Evolutionary conservation across 2,797 vertebrate species (phyloP), one percentile per base, ranked within the genome.

Genomic region (Philypnodon macrostomus): DNA sequence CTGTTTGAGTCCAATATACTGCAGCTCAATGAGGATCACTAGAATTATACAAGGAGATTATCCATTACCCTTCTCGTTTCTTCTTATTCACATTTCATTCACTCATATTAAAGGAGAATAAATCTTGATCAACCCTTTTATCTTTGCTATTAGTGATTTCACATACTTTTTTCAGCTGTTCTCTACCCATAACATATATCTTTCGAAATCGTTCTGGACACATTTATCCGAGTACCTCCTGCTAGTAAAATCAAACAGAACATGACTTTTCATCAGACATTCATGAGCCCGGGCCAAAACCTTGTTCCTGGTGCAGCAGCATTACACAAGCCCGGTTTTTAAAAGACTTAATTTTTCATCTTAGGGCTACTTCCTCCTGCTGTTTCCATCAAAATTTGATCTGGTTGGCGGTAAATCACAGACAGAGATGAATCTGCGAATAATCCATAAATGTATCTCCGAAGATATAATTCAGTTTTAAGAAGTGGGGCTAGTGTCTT

Each of bases 401-500:
- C 27, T 21, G 1, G 0, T 59, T 11, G 37, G 27, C 11, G 18
- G 16, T 31, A 2, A 35, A 17, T 19, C 11, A 16, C 21, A 21
- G 47, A 44, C 13, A 31, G 24, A 46, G 13, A 58, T 27, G 18
- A 41, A 34, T 53, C 8, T 56, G n/a, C 19, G 31, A 41, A 53
- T 32, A 10, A 23, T 34, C 45, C 29, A 33, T 34, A 7, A 47
- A 48, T 34, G 24, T 16, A 52, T 53, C 24, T 23, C 30, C 21
- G 30, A 64, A 58, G 45, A 49, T 52, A 18, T 46, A 58, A 37
- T 16, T 44, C 40, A 59, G 41, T 63, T 53, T 54, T 7, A 5
- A 14, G 9, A 45, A 41, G 66, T 54, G 19, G 58, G 38, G 29
- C 57, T 56, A 23, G 15, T 57, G 69, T 65, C 33, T 56, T 41